Percentiles rank a stretch among this genome's conserved stretches.
phyloP scores from a whole-genome alignment of 2,888 invertebrate species.

The Pheosia gnoma region DNA sequence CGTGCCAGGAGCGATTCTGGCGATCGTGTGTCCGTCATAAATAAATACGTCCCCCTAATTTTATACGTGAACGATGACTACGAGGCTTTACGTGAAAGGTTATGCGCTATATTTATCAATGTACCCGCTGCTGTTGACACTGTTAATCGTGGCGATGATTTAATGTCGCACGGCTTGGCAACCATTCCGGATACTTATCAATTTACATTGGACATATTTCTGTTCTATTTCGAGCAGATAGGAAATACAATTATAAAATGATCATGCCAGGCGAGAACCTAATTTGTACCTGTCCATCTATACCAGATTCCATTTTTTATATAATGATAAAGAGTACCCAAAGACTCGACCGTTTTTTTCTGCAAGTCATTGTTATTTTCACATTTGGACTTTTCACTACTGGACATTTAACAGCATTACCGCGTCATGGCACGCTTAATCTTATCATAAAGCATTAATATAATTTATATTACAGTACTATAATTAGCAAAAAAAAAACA shows the following conservation, averaged over 20 bases:
- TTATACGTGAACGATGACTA: constrained; percentile 47
- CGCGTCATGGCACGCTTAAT: no score
- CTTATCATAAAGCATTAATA: no score
- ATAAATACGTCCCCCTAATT: constrained; percentile 66
- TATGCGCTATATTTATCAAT: constrained; percentile 32
- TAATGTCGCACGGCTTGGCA: constrained; percentile 35
- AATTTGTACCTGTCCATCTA: no score
- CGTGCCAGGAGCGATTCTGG: constrained; percentile 53
- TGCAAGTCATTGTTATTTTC: no score
- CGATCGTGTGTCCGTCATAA: constrained; percentile 56
- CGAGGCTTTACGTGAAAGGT: constrained; percentile 36
- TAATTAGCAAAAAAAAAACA: constrained; percentile 1
- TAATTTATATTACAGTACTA: no score
- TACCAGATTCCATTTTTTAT: no score
- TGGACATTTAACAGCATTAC: no score
- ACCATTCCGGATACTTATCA: constrained; percentile 33
- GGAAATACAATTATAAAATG: not conserved
- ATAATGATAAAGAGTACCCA: no score
- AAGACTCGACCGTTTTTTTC: no score
- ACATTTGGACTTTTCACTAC: no score
- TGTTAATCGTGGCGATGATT: constrained; percentile 41
- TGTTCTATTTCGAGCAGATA: constrained; percentile 21
- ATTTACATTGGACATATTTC: constrained; percentile 32
- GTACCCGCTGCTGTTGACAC: constrained; percentile 39
- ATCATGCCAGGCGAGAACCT: no score